Percentiles rank a stretch among this genome's conserved stretches.
Evolutionary conservation across 2,888 invertebrate species (phyloP).

Genomic region (Erebia ligea): DNA sequence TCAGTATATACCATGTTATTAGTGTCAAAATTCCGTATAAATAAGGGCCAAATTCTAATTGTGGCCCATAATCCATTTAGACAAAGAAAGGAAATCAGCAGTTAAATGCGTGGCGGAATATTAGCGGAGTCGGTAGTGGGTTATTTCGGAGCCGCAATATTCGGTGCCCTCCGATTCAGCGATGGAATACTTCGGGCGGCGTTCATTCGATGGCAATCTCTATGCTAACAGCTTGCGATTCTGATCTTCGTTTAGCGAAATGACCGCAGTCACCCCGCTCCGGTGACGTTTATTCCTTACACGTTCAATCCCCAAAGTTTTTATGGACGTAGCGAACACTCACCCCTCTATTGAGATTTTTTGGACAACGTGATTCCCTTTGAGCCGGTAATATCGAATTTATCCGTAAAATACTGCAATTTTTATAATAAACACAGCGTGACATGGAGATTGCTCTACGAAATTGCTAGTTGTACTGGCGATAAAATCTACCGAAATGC

Average conservation of each 20-base stretch:
- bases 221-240: conserved; percentile 83
- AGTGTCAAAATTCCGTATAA: background rate
- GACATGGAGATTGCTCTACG: conserved; percentile 18
- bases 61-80: conserved; percentile 41
- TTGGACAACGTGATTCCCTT: conserved; percentile 57
- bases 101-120: conserved; percentile 67
- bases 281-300: conserved; percentile 80
- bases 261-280: conserved; percentile 80
- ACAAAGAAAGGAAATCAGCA: conserved; percentile 67
- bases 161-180: conserved; percentile 73
- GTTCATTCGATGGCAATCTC: conserved; percentile 82
- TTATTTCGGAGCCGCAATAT: conserved; percentile 77
- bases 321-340: conserved; percentile 72
- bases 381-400: conserved; percentile 33
- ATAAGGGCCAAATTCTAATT: background rate
- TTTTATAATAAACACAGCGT: conserved; percentile 21
- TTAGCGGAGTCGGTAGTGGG: conserved; percentile 71
- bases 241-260: conserved; percentile 83
- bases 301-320: conserved; percentile 79
- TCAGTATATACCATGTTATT: background rate
- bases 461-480: conserved; percentile 28
- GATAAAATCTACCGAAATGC: conserved; percentile 19
- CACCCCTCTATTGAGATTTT: conserved; percentile 68
- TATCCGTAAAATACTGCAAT: conserved; percentile 31
- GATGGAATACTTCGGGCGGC: conserved; percentile 79